Percentiles rank a stretch among this genome's conserved stretches.
Evolutionary conservation across 2,888 invertebrate genomes (phyloP).

Genomic region (Monoplex corrugatus): DNA sequence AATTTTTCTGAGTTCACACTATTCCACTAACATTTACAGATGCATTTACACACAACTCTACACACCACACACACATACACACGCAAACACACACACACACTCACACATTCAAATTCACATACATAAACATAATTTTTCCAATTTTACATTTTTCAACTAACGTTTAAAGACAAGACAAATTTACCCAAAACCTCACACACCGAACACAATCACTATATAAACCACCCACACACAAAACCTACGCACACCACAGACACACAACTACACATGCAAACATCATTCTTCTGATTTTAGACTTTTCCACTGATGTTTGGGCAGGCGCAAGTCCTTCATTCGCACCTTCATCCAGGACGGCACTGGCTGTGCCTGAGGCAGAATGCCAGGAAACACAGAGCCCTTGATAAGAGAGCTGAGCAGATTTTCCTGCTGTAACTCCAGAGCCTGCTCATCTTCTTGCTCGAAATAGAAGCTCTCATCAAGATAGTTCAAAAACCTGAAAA

Average conservation of each 20-base stretch:
- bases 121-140: neutral
- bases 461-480: too few species aligned
- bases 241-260: neutral
- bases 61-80: slow-evolving; percentile 20
- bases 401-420: slow-evolving; percentile 87
- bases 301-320: slow-evolving; percentile 67
- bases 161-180: neutral
- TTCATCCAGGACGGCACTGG: slow-evolving; percentile 75
- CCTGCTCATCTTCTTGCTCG: too few species aligned
- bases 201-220: neutral
- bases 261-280: neutral
- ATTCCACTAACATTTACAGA: neutral
- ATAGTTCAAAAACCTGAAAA: too few species aligned
- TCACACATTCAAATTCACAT: neutral
- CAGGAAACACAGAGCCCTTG: slow-evolving; percentile 70
- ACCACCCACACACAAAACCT: neutral
- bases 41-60: too few species aligned
- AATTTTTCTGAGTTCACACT: neutral
- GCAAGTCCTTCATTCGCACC: slow-evolving; percentile 61
- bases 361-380: slow-evolving; percentile 51
- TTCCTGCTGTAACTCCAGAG: slow-evolving; percentile 89
- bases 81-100: neutral
- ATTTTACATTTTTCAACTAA: neutral
- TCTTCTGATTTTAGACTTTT: slow-evolving; percentile 55
- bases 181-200: neutral